Evolutionary conservation across 1,140 invertebrate genomes (phyloP).

Genomic region (Goniozus legneri): DNA sequence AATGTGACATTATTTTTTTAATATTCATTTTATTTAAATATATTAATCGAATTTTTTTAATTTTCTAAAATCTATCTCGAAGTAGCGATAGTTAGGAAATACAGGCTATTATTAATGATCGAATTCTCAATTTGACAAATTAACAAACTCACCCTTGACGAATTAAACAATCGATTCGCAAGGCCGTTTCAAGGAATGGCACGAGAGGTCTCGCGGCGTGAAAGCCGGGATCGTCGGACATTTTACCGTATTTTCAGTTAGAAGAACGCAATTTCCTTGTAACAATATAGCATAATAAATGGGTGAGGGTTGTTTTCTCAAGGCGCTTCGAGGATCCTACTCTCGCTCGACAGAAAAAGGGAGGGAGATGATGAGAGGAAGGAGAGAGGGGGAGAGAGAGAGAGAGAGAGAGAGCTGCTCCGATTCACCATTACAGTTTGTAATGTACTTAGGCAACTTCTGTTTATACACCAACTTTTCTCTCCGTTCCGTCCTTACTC

Average conservation of each 20-base stretch:
- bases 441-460: slow-evolving; percentile 56
- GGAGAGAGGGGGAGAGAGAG: slow-evolving; percentile 12
- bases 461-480: slow-evolving; percentile 56
- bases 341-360: slow-evolving; percentile 27
- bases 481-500: slow-evolving; percentile 8
- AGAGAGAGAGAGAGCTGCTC: slow-evolving; percentile 32
- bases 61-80: too few relatives aligned
- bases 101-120: too few relatives aligned
- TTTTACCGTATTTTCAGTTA: slow-evolving; percentile 30
- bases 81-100: too few relatives aligned
- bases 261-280: slow-evolving; percentile 53
- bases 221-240: too few relatives aligned
- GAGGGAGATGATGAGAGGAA: slow-evolving; percentile 14
- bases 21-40: too few relatives aligned
- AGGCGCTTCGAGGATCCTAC: slow-evolving; percentile 30
- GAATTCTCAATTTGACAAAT: too few relatives aligned
- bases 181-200: too few relatives aligned
- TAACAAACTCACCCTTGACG: too few relatives aligned
- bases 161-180: too few relatives aligned
- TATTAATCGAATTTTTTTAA: too few relatives aligned
- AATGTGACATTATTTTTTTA: too few relatives aligned
- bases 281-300: slow-evolving; percentile 54
- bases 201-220: too few relatives aligned
- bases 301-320: slow-evolving; percentile 32
- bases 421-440: slow-evolving; percentile 53